These are phyloP conservation scores for Alcedo quadribrachys DNA, from an alignment of 2,797 vertebrate genomes.

Conservation along the genomic window DNA sequence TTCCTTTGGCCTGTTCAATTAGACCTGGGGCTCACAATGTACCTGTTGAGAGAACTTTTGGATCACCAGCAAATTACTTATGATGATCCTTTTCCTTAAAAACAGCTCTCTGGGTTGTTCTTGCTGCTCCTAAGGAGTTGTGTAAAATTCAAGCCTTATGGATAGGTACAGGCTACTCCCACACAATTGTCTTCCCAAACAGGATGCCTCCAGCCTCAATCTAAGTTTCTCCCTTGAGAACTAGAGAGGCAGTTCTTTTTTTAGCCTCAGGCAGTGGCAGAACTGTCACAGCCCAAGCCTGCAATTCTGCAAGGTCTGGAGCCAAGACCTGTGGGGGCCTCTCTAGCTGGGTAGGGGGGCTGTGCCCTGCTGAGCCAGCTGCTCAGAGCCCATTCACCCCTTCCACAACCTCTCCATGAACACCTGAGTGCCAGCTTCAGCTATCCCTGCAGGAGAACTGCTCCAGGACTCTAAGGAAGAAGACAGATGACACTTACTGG, in stretches of 20 bases:
- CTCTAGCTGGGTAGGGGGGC: background rate
- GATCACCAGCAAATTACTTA: background rate
- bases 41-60: background rate
- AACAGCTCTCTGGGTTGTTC: background rate
- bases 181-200: background rate
- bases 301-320: background rate
- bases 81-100: background rate
- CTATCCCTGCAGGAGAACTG: rapidly evolving
- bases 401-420: background rate
- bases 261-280: background rate
- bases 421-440: background rate
- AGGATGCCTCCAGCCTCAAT: background rate
- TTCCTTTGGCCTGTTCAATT: background rate
- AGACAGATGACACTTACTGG: background rate
- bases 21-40: background rate
- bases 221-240: background rate
- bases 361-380: background rate
- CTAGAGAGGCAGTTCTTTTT: background rate
- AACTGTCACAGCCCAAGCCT: background rate
- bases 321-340: background rate
- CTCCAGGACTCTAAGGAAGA: background rate
- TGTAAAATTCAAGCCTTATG: background rate
- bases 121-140: background rate
- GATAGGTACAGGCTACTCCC: background rate
- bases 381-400: rapidly evolving